Conservation (phyloP, 2,797 vertebrate genomes). For the Sebastes trivittatus region DNA sequence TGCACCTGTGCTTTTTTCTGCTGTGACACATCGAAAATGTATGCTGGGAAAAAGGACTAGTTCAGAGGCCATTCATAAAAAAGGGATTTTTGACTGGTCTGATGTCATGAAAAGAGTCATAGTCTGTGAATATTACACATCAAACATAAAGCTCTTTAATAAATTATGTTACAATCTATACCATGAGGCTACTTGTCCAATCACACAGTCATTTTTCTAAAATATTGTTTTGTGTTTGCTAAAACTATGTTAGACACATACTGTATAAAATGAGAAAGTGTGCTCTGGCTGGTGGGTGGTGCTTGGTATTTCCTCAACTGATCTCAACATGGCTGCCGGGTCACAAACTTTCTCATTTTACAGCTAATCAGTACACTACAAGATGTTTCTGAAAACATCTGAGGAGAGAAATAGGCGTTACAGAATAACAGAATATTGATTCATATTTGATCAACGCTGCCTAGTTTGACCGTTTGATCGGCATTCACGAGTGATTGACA, state of each 20-base stretch:
- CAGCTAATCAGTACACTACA: too few relatives aligned
- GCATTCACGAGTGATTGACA: rapidly evolving
- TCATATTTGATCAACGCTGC: too few relatives aligned
- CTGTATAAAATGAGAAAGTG: neutral
- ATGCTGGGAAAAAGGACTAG: neutral
- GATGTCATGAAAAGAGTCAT: neutral
- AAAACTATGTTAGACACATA: neutral
- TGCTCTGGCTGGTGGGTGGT: rapidly evolving
- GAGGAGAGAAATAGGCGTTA: too few relatives aligned
- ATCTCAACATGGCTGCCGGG: too few relatives aligned
- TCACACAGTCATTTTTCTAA: neutral
- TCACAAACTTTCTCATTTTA: too few relatives aligned
- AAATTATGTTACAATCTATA: neutral
- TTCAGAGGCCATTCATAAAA: neutral
- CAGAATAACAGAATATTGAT: too few relatives aligned
- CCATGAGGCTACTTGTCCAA: neutral
- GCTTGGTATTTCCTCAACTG: too few relatives aligned
- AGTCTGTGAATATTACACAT: neutral
- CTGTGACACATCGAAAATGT: neutral
- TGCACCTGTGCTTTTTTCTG: constrained; percentile 5
- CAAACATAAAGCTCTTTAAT: neutral
- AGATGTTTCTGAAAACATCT: too few relatives aligned
- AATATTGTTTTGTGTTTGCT: neutral
- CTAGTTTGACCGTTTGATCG: too few relatives aligned
- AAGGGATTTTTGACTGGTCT: neutral